Evolutionary conservation across 2,113 vertebrate species (phyloP), one percentile per base, ranked within the genome.

Genomic region (Syrmaticus mikado): DNA sequence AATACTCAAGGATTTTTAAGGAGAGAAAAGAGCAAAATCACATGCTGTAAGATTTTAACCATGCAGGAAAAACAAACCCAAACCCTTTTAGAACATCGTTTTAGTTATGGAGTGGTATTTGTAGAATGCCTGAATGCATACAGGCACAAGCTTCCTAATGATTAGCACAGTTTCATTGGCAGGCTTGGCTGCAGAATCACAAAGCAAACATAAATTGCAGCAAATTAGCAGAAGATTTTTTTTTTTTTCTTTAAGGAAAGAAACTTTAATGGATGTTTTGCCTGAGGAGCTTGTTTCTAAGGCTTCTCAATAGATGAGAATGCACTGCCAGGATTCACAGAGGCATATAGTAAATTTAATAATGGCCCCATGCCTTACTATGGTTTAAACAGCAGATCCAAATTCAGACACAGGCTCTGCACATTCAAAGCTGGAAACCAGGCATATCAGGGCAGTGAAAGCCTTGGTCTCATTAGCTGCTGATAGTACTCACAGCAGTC

Each of bases 1-100:
- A 96, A 83, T 66, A 66, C 74, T 89, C 65, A 90, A 64, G 61
- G 40, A 95, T 88, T 95, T 96, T 95, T 95, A 92, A 94, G 45
- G 74, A 85, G 36, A 62, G 60, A 66, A 83, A 82, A 82, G 45
- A 70, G 55, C 24, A 87, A 95, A 94, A 95, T 78, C 80, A 89
- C 80, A 81, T n/a, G 61, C 34, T 81, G 36, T 38, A 92, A 83
- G 67, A 25, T 48, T 77, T n/a, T 92, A 95, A 84, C 72, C 70
- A 80, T 40, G 55, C 73, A 58, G 71, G 45, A 74, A 76, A 85
- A 92, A 13, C 40, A 73, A 85, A 89, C 30, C 28, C 60, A 85
- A 89, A 64, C 18, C 36, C 34, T 67, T 87, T 82, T 75, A 79
- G 76, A 94, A 85, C 82, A 85, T 48, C 91, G 82, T 80, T 96